A percentile compares a stretch with the other conserved stretches of the same genome.
Evolutionary conservation across 1,140 invertebrate species (phyloP).

Genomic region (Apocrypta bakeri): DNA sequence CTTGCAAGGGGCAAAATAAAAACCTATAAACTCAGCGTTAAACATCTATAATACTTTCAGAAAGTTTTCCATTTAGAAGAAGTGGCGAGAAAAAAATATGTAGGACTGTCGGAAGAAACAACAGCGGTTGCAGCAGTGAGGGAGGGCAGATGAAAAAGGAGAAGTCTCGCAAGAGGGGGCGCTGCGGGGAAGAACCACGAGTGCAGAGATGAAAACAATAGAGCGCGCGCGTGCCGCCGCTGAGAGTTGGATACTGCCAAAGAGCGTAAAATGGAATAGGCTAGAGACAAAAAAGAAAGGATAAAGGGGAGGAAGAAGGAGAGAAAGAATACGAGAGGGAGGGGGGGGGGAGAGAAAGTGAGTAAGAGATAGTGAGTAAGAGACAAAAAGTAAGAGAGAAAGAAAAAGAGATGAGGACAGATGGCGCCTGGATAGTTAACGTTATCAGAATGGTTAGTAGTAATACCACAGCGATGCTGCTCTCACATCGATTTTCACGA

Average conservation of each 20-base stretch:
- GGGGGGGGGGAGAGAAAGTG: too few species aligned
- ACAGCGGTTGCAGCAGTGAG: not conserved
- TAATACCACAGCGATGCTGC: slow-evolving; percentile 18
- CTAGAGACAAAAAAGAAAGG: too few species aligned
- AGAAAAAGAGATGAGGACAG: not conserved
- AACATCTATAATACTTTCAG: too few species aligned
- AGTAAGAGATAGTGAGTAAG: too few species aligned
- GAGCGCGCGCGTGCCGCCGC: not conserved
- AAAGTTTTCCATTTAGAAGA: not conserved
- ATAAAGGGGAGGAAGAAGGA: too few species aligned
- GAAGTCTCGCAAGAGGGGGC: too few species aligned
- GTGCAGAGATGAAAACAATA: not conserved
- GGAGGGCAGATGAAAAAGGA: not conserved
- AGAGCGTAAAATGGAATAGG: slow-evolving; percentile 4
- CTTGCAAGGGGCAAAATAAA: too few species aligned
- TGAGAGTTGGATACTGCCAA: not conserved
- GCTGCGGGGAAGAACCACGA: too few species aligned
- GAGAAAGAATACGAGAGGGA: too few species aligned
- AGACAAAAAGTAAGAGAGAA: too few species aligned
- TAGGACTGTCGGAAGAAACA: not conserved
- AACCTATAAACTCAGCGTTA: too few species aligned
- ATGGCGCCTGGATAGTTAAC: slow-evolving; percentile 24
- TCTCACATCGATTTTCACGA: slow-evolving; percentile 35
- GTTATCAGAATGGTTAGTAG: slow-evolving; percentile 42
- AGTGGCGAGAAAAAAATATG: not conserved